Evolutionary conservation across 2,888 invertebrate species (phyloP).

Genomic region (Imbricaverruca yamaguchii): DNA sequence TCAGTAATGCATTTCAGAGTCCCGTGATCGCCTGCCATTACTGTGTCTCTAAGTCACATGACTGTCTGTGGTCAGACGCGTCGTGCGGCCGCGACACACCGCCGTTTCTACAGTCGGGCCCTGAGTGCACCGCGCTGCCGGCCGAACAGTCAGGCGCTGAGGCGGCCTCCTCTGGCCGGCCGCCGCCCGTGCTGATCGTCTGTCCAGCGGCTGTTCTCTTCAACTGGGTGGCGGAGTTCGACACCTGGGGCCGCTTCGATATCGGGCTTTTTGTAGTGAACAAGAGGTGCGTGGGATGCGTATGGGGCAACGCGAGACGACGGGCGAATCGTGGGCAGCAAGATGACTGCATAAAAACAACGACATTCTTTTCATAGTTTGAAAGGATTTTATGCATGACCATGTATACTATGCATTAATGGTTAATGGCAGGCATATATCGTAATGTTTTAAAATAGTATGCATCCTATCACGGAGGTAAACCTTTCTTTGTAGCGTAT

Average conservation of each 20-base stretch:
- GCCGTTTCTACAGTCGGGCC: not conserved
- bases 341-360: too few relatives aligned
- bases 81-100: not conserved
- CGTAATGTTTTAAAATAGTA: too few relatives aligned
- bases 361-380: too few relatives aligned
- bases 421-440: too few relatives aligned
- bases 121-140: not conserved
- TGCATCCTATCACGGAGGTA: too few relatives aligned
- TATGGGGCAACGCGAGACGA: too few relatives aligned
- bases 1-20: too few relatives aligned
- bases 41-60: not conserved
- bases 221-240: constrained; percentile 25
- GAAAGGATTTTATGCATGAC: too few relatives aligned
- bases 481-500: too few relatives aligned
- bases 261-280: constrained; percentile 2
- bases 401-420: too few relatives aligned
- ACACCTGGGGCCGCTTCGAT: constrained; percentile 21
- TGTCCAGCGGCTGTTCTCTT: constrained; percentile 20
- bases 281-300: not conserved
- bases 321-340: too few relatives aligned
- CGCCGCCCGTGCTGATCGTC: constrained; percentile 13
- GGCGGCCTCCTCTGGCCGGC: not conserved
- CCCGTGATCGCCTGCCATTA: not conserved
- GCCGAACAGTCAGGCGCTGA: too few relatives aligned
- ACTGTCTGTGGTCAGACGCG: not conserved